Evolutionary conservation across 2,888 invertebrate genomes (phyloP).

Genomic region (Morpho deidamia): DNA sequence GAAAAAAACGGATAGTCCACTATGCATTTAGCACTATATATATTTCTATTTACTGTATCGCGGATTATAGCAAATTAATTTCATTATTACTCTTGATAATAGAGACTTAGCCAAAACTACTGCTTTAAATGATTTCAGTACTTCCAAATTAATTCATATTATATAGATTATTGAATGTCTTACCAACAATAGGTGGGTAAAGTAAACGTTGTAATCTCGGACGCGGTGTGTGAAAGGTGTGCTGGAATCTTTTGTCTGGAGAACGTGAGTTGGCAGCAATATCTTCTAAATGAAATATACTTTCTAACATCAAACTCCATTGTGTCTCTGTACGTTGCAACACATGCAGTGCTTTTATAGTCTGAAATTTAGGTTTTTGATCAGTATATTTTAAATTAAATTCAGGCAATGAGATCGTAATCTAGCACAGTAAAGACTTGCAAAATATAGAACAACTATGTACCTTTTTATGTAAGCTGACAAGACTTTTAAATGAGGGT

Average conservation of each 20-base stretch:
- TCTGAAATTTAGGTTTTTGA: conserved; percentile 52
- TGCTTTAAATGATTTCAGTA: no score
- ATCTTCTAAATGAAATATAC: conserved; percentile 92
- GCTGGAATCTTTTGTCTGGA: conserved; percentile 78
- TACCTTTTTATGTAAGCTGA: conserved; percentile 94
- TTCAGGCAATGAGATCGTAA: no score
- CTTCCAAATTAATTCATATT: no score
- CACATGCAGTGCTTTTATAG: conserved; percentile 94
- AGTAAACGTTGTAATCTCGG: conserved; percentile 77
- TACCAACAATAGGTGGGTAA: conserved; percentile 83
- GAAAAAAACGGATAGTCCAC: no score
- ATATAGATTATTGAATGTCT: conserved; percentile 15
- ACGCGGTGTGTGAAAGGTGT: conserved; percentile 83
- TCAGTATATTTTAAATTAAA: no score
- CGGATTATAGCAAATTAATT: no score
- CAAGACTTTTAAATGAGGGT: conserved; percentile 90
- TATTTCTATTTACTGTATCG: no score
- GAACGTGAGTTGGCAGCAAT: conserved; percentile 85
- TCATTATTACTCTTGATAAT: no score
- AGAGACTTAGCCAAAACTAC: no score
- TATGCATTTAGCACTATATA: no score
- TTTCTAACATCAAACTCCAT: conserved; percentile 91
- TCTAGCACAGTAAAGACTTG: not conserved
- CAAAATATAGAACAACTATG: conserved; percentile 7
- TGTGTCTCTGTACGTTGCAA: conserved; percentile 95